Base-by-base conservation (phyloP, 2,888 invertebrate genomes). In the Allolobophora icterica region DNA sequence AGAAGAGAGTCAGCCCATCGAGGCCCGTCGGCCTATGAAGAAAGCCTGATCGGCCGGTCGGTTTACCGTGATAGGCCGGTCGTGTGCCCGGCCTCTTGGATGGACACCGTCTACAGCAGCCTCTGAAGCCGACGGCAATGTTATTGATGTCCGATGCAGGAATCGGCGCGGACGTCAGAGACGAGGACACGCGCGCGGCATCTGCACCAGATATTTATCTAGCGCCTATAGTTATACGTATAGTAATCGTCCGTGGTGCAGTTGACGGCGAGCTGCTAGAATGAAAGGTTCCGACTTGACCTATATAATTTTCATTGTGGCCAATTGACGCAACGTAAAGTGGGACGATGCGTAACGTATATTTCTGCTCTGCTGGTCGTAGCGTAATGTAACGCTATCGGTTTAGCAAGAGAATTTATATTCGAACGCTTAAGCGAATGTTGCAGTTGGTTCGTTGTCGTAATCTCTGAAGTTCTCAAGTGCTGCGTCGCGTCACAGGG, bases 141-240 rank as follows among this genome's bases (percentile, higher is more conserved):
- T 71, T 71, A 71, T 71, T 71, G 71, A 71, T 71, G 71, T 71
- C 71, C 71, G 71, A 71, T 71, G 71, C 71, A n/a, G 71, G 71
- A 71, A 71, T 71, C n/a, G 30, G n/a, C 71, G 30, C n/a, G 71
- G 71, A 71, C 71, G n/a, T 13, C 71, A 71, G 21, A 24, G 24
- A 52, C 52, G 52, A 52, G 52, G 24, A 21, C 24, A 24, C 24
- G 21, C 24, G 1, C 8, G 1, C 0, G n/a, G 17, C 71, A n/a
- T 71, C n/a, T n/a, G 71, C 30, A 71, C 71, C n/a, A 71, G 71
- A 71, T 71, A n/a, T 71, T 71, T 71, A 71, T 71, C 30, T 71
- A 71, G 71, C 30, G 0, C 71, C 71, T n/a, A n/a, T n/a, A 71
- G 5, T 17, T 19, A 15, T 24, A 24, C 2, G 8, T 52, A 11